These are phyloP conservation scores for Doryteuthis pealeii DNA, from an alignment of 1,140 invertebrate genomes.

Conservation along the genomic window DNA sequence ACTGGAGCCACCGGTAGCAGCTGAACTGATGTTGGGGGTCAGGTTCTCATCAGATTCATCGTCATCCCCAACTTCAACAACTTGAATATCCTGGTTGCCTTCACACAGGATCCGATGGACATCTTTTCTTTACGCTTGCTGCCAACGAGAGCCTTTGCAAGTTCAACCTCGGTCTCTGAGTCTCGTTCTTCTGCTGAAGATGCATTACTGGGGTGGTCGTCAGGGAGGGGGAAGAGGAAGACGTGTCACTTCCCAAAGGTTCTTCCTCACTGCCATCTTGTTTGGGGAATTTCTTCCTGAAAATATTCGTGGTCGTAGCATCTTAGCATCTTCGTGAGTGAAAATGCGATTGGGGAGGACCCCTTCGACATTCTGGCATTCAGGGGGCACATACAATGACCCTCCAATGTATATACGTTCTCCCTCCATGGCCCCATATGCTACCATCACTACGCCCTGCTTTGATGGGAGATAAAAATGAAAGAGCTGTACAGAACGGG, in stretches of 20 bases:
- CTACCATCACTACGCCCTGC: background rate
- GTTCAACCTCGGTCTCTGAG: background rate
- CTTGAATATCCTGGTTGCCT: background rate
- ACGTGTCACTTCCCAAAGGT: background rate
- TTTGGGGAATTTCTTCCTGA: background rate
- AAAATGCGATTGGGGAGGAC: slow-evolving; percentile 2
- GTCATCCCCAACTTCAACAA: background rate
- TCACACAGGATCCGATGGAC: slow-evolving; percentile 3
- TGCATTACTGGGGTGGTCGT: background rate
- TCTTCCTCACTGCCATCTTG: background rate
- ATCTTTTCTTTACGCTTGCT: background rate
- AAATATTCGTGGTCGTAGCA: background rate
- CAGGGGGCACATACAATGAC: background rate
- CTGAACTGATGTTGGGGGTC: too few species aligned
- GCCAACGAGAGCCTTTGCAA: background rate
- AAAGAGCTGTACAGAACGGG: too few species aligned
- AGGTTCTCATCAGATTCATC: slow-evolving; percentile 2
- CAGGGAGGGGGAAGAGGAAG: background rate
- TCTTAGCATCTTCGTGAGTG: background rate
- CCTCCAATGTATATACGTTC: slow-evolving; percentile 8
- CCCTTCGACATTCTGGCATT: background rate
- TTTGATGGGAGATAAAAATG: too few species aligned
- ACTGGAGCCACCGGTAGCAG: too few species aligned
- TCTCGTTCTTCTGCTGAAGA: background rate
- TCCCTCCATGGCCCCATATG: background rate